A percentile compares a stretch with the other conserved stretches of the same genome.
Evolutionary conservation across 37 sponge, comb jelly and placozoan genomes (phyloP).

Genomic region (Agelas oroides): DNA sequence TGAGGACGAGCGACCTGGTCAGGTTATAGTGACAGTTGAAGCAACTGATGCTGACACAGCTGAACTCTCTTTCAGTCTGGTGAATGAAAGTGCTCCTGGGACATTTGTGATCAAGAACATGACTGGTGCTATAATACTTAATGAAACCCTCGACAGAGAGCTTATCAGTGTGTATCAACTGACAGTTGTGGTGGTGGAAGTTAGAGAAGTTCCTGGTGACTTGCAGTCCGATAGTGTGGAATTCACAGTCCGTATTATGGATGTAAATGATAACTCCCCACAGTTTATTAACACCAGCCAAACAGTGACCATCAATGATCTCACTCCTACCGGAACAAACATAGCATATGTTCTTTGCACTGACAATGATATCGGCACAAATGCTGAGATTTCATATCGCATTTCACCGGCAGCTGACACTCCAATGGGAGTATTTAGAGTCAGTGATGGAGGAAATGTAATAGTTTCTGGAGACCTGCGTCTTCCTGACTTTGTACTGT

Average conservation of each 20-base stretch:
- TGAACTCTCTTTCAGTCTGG: constrained; percentile 12
- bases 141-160: constrained; percentile 60
- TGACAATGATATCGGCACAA: too few relatives aligned
- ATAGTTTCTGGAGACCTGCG: too few relatives aligned
- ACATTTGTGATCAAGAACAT: constrained; percentile 29
- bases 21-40: constrained; percentile 29
- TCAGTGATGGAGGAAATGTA: too few relatives aligned
- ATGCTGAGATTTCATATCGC: too few relatives aligned
- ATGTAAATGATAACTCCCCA: constrained; percentile 77
- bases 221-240: constrained; percentile 26
- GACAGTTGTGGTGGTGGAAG: constrained; percentile 60
- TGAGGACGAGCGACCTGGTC: constrained; percentile 47
- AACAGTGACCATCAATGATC: too few relatives aligned
- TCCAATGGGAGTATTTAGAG: too few relatives aligned
- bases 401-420: too few relatives aligned
- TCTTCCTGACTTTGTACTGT: too few relatives aligned
- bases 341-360: too few relatives aligned
- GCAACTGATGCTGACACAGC: constrained; percentile 21
- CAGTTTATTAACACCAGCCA: too few relatives aligned
- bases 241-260: constrained; percentile 47
- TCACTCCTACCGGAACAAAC: too few relatives aligned
- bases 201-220: neutral
- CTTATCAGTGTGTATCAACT: constrained; percentile 34
- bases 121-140: constrained; percentile 30
- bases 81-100: constrained; percentile 34